Conservation (phyloP, 53 echinoderm and acorn worm species). For the Holothuria leucospilota region DNA sequence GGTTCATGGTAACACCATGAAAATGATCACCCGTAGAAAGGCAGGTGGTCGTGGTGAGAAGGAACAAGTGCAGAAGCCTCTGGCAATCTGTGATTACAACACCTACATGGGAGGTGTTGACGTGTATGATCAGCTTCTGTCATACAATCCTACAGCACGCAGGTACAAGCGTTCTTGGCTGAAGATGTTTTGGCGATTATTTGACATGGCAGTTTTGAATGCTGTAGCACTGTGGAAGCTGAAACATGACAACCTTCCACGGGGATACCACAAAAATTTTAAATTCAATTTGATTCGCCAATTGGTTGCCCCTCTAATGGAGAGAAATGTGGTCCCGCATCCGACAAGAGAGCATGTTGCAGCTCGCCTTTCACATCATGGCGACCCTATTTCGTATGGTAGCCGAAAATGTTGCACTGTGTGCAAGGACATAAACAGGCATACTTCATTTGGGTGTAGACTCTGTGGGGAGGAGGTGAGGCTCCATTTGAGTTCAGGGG, state of each 20-base stretch:
- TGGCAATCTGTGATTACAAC: conserved; percentile 25
- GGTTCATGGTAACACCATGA: conserved; percentile 37
- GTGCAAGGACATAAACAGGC: background rate
- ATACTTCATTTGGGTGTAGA: background rate
- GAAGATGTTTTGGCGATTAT: conserved; percentile 4
- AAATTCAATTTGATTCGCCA: background rate
- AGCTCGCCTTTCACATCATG: background rate
- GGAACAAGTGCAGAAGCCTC: background rate
- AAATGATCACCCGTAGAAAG: conserved; percentile 8
- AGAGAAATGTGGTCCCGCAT: background rate
- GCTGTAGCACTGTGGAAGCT: conserved; percentile 33
- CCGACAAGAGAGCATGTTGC: background rate
- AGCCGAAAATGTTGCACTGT: background rate
- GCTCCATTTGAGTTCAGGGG: background rate
- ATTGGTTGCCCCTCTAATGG: background rate
- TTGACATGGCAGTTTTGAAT: too few species aligned
- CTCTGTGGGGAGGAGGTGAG: background rate
- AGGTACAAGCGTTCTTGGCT: conserved; percentile 22
- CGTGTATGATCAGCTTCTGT: conserved; percentile 21
- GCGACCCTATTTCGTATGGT: background rate
- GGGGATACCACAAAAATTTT: background rate
- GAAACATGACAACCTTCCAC: background rate
- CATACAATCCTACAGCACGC: conserved; percentile 7
- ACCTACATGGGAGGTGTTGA: too few species aligned
- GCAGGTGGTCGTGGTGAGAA: background rate